phyloP scores from a whole-genome alignment of 2,113 vertebrate species.

The Scopus umbretta region DNA sequence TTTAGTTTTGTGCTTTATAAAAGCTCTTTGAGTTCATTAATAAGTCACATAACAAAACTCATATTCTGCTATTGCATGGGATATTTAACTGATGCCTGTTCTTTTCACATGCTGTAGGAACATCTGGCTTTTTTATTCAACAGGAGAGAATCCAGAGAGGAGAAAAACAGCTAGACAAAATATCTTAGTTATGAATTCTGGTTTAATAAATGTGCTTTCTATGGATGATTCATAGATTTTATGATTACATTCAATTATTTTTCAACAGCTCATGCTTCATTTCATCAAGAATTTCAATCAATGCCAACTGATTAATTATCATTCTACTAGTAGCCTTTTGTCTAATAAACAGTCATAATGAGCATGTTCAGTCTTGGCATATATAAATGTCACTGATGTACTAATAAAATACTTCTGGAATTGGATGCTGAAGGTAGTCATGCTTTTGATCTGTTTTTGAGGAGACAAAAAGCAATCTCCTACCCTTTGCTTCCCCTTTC shows the following conservation, averaged over 20 bases:
- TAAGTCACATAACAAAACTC: not conserved
- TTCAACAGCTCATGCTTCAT: constrained; percentile 72
- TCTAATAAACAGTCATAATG: constrained; percentile 67
- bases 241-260: constrained; percentile 75
- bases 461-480: not conserved
- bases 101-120: constrained; percentile 40
- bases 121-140: constrained; percentile 59
- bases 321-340: constrained; percentile 62
- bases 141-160: constrained; percentile 34
- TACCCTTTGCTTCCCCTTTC: not conserved
- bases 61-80: not conserved
- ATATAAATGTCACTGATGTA: constrained; percentile 46
- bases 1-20: not conserved
- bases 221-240: constrained; percentile 71
- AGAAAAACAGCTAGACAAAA: constrained; percentile 60
- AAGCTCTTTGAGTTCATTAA: not conserved
- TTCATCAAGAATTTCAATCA: constrained; percentile 71
- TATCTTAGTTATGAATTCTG: constrained; percentile 66
- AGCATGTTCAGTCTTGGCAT: constrained; percentile 50
- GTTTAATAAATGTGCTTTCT: constrained; percentile 69
- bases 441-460: not conserved
- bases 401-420: constrained; percentile 18
- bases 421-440: not conserved
- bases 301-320: constrained; percentile 72
- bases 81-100: constrained; percentile 34